phyloP scores from a whole-genome alignment of 2,113 vertebrate species.

The Aleadryas rufinucha region DNA sequence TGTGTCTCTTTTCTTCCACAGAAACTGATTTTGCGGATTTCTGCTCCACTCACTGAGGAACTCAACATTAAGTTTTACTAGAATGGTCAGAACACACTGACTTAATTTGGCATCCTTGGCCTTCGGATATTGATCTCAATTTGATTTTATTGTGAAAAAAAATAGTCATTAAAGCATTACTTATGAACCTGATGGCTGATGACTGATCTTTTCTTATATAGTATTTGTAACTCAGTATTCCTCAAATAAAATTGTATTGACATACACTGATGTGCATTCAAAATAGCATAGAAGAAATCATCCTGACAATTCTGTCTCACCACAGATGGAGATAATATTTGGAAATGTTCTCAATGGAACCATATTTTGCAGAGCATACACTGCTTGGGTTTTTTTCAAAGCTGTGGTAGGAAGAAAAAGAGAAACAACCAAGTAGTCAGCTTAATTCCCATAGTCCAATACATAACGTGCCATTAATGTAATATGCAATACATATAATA shows the following conservation, averaged over 20 bases:
- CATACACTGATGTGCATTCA: background rate
- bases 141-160: background rate
- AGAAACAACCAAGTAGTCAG: background rate
- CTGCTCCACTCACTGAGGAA: conserved; percentile 17
- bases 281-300: background rate
- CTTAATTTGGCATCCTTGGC: background rate
- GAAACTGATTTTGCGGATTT: conserved; percentile 51
- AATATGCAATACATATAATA: background rate
- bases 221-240: background rate
- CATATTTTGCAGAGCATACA: background rate
- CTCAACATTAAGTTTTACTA: conserved; percentile 23
- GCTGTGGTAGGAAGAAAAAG: background rate
- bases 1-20: background rate
- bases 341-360: background rate
- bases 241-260: background rate
- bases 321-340: background rate
- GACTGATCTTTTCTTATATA: background rate
- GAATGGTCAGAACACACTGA: background rate
- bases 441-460: background rate
- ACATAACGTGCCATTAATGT: background rate
- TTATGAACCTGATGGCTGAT: background rate
- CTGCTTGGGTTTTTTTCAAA: background rate
- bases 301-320: background rate
- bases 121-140: background rate
- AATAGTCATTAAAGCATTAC: background rate